A percentile compares a stretch with the other conserved stretches of the same genome.
These are phyloP conservation scores for Dunckerocampus dactyliophorus DNA, from an alignment of 2,113 vertebrate genomes.

Conservation along the genomic window DNA sequence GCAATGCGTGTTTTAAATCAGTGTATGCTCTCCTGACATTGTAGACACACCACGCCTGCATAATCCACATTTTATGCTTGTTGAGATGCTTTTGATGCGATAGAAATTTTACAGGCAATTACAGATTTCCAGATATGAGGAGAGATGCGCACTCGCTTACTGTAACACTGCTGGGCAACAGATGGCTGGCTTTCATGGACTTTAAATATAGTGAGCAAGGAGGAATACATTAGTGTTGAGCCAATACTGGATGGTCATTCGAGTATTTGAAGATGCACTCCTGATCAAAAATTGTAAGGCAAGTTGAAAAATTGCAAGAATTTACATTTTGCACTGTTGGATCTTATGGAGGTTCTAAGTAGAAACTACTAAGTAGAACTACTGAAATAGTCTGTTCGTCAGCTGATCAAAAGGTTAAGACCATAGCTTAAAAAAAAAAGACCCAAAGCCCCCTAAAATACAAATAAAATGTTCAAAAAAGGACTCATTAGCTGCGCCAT, in stretches of 20 bases:
- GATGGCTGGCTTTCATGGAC: background rate
- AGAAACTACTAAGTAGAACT: too few relatives aligned
- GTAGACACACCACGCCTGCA: constrained; percentile 18
- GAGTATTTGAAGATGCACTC: background rate
- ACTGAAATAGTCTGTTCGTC: too few relatives aligned
- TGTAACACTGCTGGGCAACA: constrained; percentile 2
- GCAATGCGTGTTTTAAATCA: constrained; percentile 4
- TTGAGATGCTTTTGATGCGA: constrained; percentile 37
- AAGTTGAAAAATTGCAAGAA: too few relatives aligned
- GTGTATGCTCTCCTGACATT: constrained; percentile 16
- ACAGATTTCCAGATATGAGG: constrained; percentile 16
- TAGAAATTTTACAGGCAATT: constrained; percentile 30
- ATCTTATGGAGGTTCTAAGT: too few relatives aligned
- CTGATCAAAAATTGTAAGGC: background rate
- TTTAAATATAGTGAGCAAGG: constrained; percentile 1
- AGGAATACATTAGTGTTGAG: background rate
- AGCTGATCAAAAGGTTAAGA: too few relatives aligned
- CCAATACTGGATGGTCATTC: background rate
- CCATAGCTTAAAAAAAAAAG: too few relatives aligned
- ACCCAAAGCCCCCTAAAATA: too few relatives aligned
- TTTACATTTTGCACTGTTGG: too few relatives aligned
- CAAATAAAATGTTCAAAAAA: too few relatives aligned
- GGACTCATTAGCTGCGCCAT: too few relatives aligned
- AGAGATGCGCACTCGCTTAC: constrained; percentile 4
- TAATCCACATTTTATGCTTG: constrained; percentile 40